Conservation (phyloP, 1,140 invertebrate species). For the Carposina sasakii region DNA sequence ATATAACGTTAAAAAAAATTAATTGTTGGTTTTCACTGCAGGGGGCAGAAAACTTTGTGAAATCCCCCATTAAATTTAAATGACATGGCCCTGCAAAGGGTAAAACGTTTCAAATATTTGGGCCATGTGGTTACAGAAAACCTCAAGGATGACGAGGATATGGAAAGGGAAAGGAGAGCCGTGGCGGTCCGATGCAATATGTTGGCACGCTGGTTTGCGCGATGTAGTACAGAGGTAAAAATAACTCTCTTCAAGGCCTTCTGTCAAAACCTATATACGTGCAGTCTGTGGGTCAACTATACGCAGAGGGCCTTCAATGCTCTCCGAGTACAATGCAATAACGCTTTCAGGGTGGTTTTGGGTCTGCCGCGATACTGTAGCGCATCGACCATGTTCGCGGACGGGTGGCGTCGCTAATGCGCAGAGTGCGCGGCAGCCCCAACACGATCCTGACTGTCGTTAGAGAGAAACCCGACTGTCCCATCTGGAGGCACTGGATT, state of each 20-base stretch:
- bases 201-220: constrained; percentile 12
- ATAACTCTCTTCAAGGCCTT: constrained; percentile 11
- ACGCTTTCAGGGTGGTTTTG: not conserved
- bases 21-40: not conserved
- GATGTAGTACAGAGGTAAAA: constrained; percentile 10
- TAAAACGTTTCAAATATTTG: not conserved
- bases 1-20: not conserved
- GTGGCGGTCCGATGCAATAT: constrained; percentile 11
- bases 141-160: not conserved
- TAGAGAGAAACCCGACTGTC: too few species aligned
- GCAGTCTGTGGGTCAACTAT: not conserved
- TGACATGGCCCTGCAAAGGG: not conserved
- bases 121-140: not conserved
- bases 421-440: too few species aligned
- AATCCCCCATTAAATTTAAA: not conserved
- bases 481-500: too few species aligned
- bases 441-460: too few species aligned
- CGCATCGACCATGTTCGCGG: not conserved
- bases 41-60: not conserved
- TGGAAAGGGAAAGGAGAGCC: constrained; percentile 7
- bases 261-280: not conserved
- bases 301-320: not conserved
- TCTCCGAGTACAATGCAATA: not conserved
- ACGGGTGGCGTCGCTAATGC: too few species aligned
- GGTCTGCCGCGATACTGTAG: not conserved